Evolutionary conservation across 1,140 invertebrate genomes (phyloP).

Genomic region (Hestina assimilis): DNA sequence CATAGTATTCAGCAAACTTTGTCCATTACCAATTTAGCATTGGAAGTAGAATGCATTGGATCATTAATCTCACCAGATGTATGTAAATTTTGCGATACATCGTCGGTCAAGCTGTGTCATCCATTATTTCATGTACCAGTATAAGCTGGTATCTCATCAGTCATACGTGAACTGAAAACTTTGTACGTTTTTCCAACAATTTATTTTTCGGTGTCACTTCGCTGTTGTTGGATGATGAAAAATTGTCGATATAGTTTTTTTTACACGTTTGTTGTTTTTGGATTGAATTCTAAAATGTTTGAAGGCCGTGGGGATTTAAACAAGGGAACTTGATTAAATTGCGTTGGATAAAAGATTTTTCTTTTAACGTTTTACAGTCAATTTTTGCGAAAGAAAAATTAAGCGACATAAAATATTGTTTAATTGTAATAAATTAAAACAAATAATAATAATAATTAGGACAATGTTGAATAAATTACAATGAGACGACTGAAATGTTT

Average conservation of each 20-base stretch:
- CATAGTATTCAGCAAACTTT: background rate
- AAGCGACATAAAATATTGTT: too few species aligned
- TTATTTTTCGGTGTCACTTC: conserved; percentile 22
- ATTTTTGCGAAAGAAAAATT: background rate
- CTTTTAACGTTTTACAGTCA: too few species aligned
- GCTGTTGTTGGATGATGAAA: conserved; percentile 6
- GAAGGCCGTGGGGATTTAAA: background rate
- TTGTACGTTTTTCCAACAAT: conserved; percentile 29
- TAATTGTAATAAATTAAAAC: too few species aligned
- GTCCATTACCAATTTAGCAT: conserved; percentile 24
- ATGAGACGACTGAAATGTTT: too few species aligned
- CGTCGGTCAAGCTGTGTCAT: conserved; percentile 45
- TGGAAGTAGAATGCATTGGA: conserved; percentile 23
- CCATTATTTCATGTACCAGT: conserved; percentile 40
- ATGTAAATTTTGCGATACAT: conserved; percentile 64
- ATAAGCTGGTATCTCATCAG: conserved; percentile 34
- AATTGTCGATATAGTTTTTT: conserved; percentile 1
- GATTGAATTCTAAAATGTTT: background rate
- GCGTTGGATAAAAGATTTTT: too few species aligned
- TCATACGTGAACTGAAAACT: conserved; percentile 35
- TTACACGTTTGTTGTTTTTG: background rate
- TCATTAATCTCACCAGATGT: conserved; percentile 59
- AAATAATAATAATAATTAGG: too few species aligned
- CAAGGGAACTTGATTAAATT: too few species aligned
- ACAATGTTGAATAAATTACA: too few species aligned